Base-by-base conservation (phyloP, 1,140 invertebrate genomes). In the Bradysia coprophila region DNA sequence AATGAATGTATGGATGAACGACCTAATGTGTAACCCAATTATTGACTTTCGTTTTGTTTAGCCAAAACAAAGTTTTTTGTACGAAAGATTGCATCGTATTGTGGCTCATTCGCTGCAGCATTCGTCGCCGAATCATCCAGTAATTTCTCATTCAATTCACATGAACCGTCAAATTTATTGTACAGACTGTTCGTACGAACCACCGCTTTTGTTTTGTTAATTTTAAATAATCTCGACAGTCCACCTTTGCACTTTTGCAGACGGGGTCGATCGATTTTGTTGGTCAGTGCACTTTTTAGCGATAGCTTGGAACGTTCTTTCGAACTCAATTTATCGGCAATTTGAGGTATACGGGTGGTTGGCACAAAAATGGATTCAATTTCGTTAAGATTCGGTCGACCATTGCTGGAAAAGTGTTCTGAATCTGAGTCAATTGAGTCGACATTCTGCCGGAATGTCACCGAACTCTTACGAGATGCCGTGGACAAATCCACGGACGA, bases 401-500 rank as follows among this genome's bases (percentile, higher is more conserved):
- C 18, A 34, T 15, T 34, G 32, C n/a, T 34, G 32, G 32, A 13
- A 34, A 15, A 34, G 11, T 5, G n/a, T 13, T 34, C 18, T 34
- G 32, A 15, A 38, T 38, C 18, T 18, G 36, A 18, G 16, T 38
- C n/a, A 11, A 16, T 15, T 15, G 36, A 20, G 6, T 18, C 36
- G 18, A 18, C 21, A 23, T 23, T 11, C 21, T 39, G 13, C 19
- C 41, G 43, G 21, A 43, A 43, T 38, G 43, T 43, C 4, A 43
- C 37, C 16, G 43, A 43, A 43, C 23, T 43, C 21, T 43, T 49
- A 0, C 38, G 32, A 15, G 41, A 42, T 32, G 41, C 8, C 15
- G 15, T 16, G 6, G 48, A 43, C n/a, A 22, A 44, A 40, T 53
- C 51, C 4, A 43, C 38, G 1, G 51, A 52, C 4, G 49, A 48